A percentile compares a stretch with the other conserved stretches of the same genome.
These are phyloP conservation scores for Buathra laborator DNA, from an alignment of 2,888 invertebrate species.

Conservation along the genomic window DNA sequence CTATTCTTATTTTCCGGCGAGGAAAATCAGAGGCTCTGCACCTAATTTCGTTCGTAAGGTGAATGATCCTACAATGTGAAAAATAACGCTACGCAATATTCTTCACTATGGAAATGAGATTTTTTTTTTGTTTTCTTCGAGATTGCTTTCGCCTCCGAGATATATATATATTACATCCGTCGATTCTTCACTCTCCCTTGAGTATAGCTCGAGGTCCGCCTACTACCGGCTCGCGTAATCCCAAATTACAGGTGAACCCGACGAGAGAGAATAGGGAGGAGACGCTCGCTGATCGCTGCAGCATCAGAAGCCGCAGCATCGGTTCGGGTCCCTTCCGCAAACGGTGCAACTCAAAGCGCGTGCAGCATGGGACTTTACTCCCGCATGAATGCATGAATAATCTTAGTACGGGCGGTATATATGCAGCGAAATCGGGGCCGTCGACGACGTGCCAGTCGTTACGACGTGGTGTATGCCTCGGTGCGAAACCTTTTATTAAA, in stretches of 20 bases:
- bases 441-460: constrained; percentile 65
- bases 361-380: constrained; percentile 61
- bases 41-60: background rate
- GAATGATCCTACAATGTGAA: background rate
- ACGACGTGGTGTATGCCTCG: constrained; percentile 32
- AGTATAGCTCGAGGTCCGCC: constrained; percentile 41
- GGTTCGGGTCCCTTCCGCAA: constrained; percentile 21
- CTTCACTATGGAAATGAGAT: background rate
- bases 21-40: background rate
- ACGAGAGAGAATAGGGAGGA: constrained; percentile 47
- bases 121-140: background rate
- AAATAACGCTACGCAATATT: background rate
- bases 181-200: constrained; percentile 31
- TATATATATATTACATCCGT: background rate
- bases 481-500: constrained; percentile 67
- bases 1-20: no score
- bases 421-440: constrained; percentile 69
- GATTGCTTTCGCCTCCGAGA: constrained; percentile 12
- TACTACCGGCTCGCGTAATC: constrained; percentile 64
- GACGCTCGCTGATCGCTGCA: constrained; percentile 17
- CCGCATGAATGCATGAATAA: constrained; percentile 67
- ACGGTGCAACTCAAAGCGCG: constrained; percentile 33
- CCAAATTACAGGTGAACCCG: constrained; percentile 67
- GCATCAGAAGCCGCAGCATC: constrained; percentile 33
- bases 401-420: constrained; percentile 63